Conservation (phyloP, 2,888 invertebrate species). For the Arrhopalites spinosus region DNA sequence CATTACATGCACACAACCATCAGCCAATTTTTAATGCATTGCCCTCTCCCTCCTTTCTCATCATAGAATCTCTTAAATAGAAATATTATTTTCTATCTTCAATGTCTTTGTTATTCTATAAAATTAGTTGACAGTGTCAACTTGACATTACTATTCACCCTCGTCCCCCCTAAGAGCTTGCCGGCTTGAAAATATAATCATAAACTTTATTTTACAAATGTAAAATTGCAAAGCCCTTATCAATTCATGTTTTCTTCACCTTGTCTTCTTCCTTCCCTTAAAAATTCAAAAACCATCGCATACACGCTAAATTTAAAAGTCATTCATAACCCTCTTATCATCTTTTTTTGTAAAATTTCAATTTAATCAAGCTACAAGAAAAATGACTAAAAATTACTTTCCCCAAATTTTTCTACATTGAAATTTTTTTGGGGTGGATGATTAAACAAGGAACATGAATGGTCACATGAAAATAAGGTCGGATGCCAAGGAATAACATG, state of each 20-base stretch:
- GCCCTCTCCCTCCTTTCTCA: not conserved
- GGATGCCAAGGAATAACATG: conserved; percentile 2
- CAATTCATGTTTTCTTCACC: too few species aligned
- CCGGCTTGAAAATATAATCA: too few species aligned
- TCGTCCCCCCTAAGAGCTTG: too few species aligned
- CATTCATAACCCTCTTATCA: not conserved
- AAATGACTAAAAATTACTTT: conserved; percentile 26
- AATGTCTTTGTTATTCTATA: too few species aligned
- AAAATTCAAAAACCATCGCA: too few species aligned
- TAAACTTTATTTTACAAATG: too few species aligned
- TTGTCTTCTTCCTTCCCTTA: too few species aligned
- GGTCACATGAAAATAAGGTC: conserved; percentile 1
- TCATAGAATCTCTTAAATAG: not conserved
- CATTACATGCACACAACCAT: not conserved
- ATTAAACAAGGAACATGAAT: not conserved
- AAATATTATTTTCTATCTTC: too few species aligned
- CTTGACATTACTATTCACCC: too few species aligned
- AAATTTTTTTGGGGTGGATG: not conserved
- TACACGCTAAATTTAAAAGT: too few species aligned
- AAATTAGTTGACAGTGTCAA: too few species aligned
- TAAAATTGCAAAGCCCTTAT: too few species aligned
- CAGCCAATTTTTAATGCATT: not conserved
- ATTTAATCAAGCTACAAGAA: conserved; percentile 13
- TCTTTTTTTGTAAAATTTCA: conserved; percentile 1
- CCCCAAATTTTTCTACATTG: not conserved